These are phyloP conservation scores for Trachelus troglodyta DNA, from an alignment of 2,888 invertebrate genomes.

Conservation along the genomic window DNA sequence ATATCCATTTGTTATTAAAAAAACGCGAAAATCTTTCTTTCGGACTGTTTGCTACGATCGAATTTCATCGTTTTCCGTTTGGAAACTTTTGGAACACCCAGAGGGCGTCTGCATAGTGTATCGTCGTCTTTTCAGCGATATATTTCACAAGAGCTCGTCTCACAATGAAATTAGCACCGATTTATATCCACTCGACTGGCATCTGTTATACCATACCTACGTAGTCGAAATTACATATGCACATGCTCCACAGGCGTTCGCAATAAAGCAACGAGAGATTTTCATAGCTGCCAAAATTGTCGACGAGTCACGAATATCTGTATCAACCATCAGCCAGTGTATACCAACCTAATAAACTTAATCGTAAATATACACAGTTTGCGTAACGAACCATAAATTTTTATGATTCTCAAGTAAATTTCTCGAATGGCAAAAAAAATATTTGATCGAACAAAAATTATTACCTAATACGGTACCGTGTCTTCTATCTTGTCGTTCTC, in stretches of 20 bases:
- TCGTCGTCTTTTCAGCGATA: neutral
- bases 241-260: neutral
- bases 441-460: no score
- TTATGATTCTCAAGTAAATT: no score
- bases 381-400: no score
- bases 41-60: neutral
- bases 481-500: no score
- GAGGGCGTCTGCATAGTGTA: neutral
- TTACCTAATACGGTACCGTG: no score
- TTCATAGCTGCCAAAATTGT: neutral
- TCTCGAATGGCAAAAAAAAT: no score
- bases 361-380: no score
- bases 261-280: neutral
- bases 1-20: neutral
- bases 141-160: neutral
- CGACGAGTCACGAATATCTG: neutral
- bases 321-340: neutral
- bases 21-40: neutral
- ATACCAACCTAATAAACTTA: neutral
- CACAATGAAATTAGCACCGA: slow-evolving; percentile 3
- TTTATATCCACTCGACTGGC: slow-evolving; percentile 4
- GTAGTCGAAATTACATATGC: neutral
- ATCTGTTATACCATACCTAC: neutral
- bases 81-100: neutral
- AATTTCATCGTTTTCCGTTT: neutral